Base-by-base conservation (phyloP, 2,113 vertebrate species). In the Morone saxatilis region DNA sequence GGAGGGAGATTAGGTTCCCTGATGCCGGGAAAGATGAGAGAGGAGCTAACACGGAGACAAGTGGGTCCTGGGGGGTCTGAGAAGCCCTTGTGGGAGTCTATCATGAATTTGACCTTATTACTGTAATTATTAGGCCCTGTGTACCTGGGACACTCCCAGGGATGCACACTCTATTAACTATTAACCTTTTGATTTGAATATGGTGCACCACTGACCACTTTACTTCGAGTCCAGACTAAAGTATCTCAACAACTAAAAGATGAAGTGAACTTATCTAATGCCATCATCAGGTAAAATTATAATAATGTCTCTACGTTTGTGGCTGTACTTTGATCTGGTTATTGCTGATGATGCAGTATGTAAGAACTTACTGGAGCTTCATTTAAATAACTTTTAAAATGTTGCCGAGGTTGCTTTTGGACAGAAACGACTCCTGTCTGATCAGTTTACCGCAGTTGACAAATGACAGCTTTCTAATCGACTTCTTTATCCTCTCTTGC, bases 1-100 rank as follows among this genome's bases (percentile, higher is more conserved):
- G 75, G 91, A 80, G 80, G 85, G 40, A 91, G 89, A 92, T 94
- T 90, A 91, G 86, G 86, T 94, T 94, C 88, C 88, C 80, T 91
- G 92, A 91, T 94, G 92, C 89, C 76, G 25, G 68, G 71, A 88
- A 87, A 93, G 87, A 94, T 91, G 93, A 88, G 85, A 91, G 85
- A 83, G 76, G 54, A 81, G 78, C 0, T 60, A 84, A 86, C 47
- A 45, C 25, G 22, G 86, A 91, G 86, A 90, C 17, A 41, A 78
- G 43, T 45, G 53, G 63, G 81, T 90, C 81, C 81, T 71, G 60
- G 72, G 76, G 84, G 85, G 81, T 85, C 71, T 65, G 74, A 51
- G 73, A 43, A 59, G 53, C 14, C n/a, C 31, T 68, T 51, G 48
- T 59, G 48, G 78, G 71, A 78, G 59, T 43, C 84, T 66, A 48